Conservation (phyloP, 2,888 invertebrate genomes). For the Patella depressa region DNA sequence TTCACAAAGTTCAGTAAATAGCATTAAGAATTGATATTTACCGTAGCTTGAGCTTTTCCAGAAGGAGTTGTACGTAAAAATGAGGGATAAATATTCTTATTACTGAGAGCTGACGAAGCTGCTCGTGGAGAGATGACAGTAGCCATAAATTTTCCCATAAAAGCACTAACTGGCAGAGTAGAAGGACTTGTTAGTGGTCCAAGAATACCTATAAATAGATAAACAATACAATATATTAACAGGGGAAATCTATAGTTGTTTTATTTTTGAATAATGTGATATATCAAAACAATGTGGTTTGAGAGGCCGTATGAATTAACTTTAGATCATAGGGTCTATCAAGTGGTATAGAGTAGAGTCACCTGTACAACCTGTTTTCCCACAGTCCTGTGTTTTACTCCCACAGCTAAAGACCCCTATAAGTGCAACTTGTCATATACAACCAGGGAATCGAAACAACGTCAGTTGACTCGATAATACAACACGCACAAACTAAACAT, state of each 20-base stretch:
- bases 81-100: conserved; percentile 57
- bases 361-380: too few species aligned
- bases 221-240: background rate
- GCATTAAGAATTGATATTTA: conserved; percentile 28
- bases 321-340: too few species aligned
- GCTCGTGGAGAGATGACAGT: conserved; percentile 71
- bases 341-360: too few species aligned
- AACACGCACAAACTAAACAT: too few species aligned
- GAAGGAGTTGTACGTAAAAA: conserved; percentile 58
- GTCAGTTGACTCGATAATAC: too few species aligned
- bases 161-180: conserved; percentile 74
- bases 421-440: too few species aligned
- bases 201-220: conserved; percentile 72
- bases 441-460: too few species aligned
- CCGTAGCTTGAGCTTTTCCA: conserved; percentile 47
- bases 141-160: conserved; percentile 73
- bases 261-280: background rate
- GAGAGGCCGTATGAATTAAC: too few species aligned
- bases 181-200: conserved; percentile 75
- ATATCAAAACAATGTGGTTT: too few species aligned
- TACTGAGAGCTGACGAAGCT: conserved; percentile 47
- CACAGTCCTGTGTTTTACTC: too few species aligned
- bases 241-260: background rate
- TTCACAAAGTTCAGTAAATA: too few species aligned
- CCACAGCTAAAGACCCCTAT: too few species aligned